Conservation (phyloP, 2,113 vertebrate genomes). For the Apteryx owenii region DNA sequence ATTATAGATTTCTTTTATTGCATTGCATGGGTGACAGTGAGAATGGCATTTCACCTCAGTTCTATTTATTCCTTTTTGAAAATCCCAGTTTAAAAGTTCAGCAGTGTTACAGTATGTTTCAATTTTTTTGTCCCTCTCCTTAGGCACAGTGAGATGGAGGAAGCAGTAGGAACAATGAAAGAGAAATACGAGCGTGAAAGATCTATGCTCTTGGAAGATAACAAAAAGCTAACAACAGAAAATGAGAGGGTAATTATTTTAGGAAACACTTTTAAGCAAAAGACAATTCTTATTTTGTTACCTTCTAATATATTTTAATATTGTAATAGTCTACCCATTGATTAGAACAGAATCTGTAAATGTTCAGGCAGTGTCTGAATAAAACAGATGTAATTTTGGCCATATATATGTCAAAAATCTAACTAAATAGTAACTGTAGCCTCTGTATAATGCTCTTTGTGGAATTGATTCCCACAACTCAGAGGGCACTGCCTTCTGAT, state of each 20-base stretch:
- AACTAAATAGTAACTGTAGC: not conserved
- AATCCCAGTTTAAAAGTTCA: not conserved
- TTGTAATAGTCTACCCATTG: not conserved
- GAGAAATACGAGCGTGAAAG: conserved; percentile 91
- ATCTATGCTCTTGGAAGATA: conserved; percentile 87
- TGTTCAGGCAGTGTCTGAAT: not conserved
- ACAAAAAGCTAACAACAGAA: conserved; percentile 88
- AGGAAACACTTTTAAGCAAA: not conserved
- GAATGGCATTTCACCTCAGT: not conserved
- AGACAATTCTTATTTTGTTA: not conserved
- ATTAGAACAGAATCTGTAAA: not conserved
- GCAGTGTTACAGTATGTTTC: not conserved
- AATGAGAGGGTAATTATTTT: conserved; percentile 87
- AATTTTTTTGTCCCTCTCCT: not conserved
- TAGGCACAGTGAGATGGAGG: conserved; percentile 91
- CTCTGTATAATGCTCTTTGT: not conserved
- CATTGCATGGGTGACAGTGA: not conserved
- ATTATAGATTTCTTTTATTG: not conserved
- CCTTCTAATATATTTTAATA: not conserved
- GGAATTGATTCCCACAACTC: not conserved
- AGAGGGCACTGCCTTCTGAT: not conserved
- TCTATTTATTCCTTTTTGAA: not conserved
- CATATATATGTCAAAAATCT: not conserved
- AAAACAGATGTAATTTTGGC: not conserved
- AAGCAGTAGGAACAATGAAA: conserved; percentile 83